These are phyloP conservation scores for Microctonus brassicae DNA, from an alignment of 2,888 invertebrate genomes.

Conservation along the genomic window DNA sequence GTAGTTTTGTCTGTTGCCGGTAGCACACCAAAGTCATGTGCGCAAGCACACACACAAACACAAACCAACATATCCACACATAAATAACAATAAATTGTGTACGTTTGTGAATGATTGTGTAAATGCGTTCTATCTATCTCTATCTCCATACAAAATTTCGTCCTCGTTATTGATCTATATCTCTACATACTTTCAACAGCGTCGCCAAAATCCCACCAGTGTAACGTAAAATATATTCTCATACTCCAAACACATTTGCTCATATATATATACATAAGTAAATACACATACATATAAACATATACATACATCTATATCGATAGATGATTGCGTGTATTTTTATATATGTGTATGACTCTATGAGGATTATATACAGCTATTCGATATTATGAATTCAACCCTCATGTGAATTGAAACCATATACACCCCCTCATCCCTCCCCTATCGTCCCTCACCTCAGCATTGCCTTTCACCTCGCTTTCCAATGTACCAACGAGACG, in stretches of 20 bases:
- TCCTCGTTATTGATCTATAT: constrained; percentile 4
- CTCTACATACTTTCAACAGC: constrained; percentile 12
- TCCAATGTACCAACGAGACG: constrained; percentile 46
- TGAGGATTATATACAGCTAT: constrained; percentile 3
- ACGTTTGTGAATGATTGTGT: constrained; percentile 17
- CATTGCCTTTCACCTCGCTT: constrained; percentile 28
- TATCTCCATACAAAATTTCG: neutral
- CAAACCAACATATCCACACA: neutral
- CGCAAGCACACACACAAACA: neutral
- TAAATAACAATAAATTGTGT: constrained; percentile 42
- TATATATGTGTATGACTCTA: too few species aligned
- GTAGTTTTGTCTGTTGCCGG: constrained; percentile 49
- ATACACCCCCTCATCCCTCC: too few species aligned
- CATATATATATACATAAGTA: neutral
- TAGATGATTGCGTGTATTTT: neutral
- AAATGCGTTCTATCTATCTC: constrained; percentile 16
- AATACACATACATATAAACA: neutral
- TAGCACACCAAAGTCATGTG: neutral
- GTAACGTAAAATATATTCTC: constrained; percentile 6
- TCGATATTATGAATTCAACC: constrained; percentile 58
- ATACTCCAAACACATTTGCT: constrained; percentile 3
- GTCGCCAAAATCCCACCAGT: neutral
- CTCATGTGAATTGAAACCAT: constrained; percentile 48
- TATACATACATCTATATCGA: neutral
- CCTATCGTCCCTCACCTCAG: too few species aligned